phyloP scores from a whole-genome alignment of 1,140 invertebrate genomes.

The Melipona quadrifasciata region DNA sequence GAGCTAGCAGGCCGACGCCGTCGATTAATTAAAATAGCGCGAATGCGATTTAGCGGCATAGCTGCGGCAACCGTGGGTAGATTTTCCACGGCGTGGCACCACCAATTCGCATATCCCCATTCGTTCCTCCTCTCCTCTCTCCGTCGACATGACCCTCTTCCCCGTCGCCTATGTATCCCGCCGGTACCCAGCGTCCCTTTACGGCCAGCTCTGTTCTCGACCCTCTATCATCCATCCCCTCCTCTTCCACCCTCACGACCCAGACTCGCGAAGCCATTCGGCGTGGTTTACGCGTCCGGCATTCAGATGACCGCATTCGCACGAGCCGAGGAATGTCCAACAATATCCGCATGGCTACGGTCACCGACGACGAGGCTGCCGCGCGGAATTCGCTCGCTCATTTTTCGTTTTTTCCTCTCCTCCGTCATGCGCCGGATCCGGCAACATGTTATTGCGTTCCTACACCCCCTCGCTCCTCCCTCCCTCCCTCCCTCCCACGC shows the following conservation, averaged over 20 bases:
- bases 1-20: conserved; percentile 34
- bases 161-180: conserved; percentile 48
- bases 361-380: conserved; percentile 73
- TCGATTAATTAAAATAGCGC: conserved; percentile 80
- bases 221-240: conserved; percentile 50
- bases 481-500: too few relatives aligned
- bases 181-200: conserved; percentile 43
- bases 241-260: conserved; percentile 60
- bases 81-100: conserved; percentile 68
- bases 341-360: conserved; percentile 78
- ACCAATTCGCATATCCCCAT: conserved; percentile 34
- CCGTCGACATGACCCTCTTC: conserved; percentile 23
- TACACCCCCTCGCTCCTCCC: background rate
- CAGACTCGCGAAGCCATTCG: conserved; percentile 77
- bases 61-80: conserved; percentile 72
- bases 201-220: conserved; percentile 49
- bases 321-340: conserved; percentile 80
- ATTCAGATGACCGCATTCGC: conserved; percentile 81
- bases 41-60: conserved; percentile 76
- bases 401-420: conserved; percentile 68
- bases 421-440: conserved; percentile 35
- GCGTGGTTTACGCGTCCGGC: conserved; percentile 80
- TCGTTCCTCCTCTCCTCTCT: conserved; percentile 34
- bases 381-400: conserved; percentile 76
- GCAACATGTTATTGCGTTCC: conserved; percentile 54